Conservation (phyloP, 2,113 vertebrate genomes). For the Cacatua alba region DNA sequence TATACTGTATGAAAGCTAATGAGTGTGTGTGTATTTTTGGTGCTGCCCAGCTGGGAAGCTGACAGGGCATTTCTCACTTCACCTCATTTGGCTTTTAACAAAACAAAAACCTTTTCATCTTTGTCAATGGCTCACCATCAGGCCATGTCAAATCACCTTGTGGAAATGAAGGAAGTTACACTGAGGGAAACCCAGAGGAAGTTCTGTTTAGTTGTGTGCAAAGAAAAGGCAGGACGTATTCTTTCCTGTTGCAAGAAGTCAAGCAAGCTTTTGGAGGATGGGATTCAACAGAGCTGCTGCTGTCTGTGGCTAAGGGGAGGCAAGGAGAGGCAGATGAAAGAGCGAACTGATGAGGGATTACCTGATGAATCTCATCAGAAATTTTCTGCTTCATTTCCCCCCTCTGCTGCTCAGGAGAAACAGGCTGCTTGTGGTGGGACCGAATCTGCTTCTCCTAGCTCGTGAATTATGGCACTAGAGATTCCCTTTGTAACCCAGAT, state of each 20-base stretch:
- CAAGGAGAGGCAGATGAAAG: background rate
- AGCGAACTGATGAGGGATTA: fast-evolving
- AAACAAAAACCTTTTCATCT: background rate
- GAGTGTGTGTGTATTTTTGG: background rate
- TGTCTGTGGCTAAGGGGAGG: background rate
- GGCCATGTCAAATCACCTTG: background rate
- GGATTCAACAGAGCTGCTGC: background rate
- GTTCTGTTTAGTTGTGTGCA: background rate
- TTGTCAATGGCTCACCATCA: background rate
- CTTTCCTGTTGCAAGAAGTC: background rate
- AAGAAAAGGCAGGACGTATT: background rate
- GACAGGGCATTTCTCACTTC: background rate
- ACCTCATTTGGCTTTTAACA: background rate
- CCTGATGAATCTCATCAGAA: background rate
- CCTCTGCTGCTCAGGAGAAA: background rate
- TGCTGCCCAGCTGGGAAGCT: slow-evolving; percentile 4
- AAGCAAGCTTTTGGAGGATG: background rate
- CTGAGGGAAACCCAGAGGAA: background rate
- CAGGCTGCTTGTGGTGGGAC: background rate
- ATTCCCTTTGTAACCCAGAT: background rate
- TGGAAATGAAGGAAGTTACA: background rate
- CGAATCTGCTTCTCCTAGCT: background rate
- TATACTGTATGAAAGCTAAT: background rate
- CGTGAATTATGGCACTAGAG: fast-evolving
- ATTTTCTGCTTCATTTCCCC: background rate